Evolutionary conservation across 2,888 invertebrate species (phyloP), one percentile per base, ranked within the genome.

Genomic region (Leptinotarsa haldemani): DNA sequence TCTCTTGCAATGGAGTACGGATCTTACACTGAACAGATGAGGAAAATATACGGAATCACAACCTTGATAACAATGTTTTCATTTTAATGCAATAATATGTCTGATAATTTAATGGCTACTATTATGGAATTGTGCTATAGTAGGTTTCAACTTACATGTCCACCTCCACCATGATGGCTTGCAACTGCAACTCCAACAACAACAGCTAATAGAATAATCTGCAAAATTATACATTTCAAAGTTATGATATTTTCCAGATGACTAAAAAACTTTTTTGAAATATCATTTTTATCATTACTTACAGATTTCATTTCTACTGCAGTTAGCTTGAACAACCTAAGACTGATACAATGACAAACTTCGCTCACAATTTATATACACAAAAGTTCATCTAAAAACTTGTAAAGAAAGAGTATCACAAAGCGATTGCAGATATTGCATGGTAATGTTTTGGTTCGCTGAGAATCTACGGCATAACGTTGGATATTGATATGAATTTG

Each of bases 121-220:
- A 16, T 48, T 16, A 48, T 48, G 16, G 4, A 48, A 13, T 16
- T 16, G 4, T 48, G 16, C 4, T 16, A 16, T 5, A 25, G 2
- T 30, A 16, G 15, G 13, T 30, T 30, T 63, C 16, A 66, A 71
- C 71, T 71, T 66, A 71, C 71, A 46, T 71, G 61, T 61, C 61
- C 61, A 1, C 61, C 61, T 25, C 61, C 56, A 18, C 56, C 61
- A 30, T 61, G 25, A 61, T 65, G 66, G 16, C 58, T 18, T 66
- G 66, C 58, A 12, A 64, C 25, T 9, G 58, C 71, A 15, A 53
- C 61, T 40, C 65, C 58, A 25, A 66, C 48, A 3, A 53, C 66
- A 25, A 66, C 18, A 47, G 61, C 61, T 61, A 30, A 25, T n/a
- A 61, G 16, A n/a, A 61, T 30, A 30, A 61, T 16, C 61, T 61